phyloP scores from a whole-genome alignment of 2,888 invertebrate genomes.

The Stramonita haemastoma region DNA sequence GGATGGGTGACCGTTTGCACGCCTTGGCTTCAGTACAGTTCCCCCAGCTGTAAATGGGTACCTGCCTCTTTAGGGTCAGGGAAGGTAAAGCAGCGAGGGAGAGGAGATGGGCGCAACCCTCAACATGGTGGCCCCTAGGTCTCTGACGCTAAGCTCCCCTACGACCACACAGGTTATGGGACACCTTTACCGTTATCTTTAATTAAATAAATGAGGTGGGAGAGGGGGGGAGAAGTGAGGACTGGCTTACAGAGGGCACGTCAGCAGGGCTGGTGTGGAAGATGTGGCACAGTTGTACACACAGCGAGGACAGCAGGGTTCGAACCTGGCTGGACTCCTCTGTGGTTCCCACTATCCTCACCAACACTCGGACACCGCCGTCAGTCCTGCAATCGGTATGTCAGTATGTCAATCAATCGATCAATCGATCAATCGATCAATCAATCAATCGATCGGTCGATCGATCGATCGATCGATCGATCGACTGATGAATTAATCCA shows the following conservation, averaged over 20 bases:
- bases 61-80: no score
- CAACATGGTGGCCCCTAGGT: no score
- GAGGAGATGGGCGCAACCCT: no score
- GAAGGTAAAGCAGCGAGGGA: no score
- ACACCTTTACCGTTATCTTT: no score
- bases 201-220: no score
- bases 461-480: not conserved
- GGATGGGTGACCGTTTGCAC: no score
- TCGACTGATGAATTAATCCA: not conserved
- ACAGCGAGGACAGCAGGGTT: constrained; percentile 73
- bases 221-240: no score
- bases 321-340: constrained; percentile 68
- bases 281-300: constrained; percentile 83
- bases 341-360: constrained; percentile 70
- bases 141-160: no score
- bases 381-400: constrained; percentile 35
- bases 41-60: no score
- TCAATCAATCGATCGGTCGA: not conserved
- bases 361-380: constrained; percentile 54
- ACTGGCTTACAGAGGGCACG: constrained; percentile 70
- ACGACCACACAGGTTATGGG: no score
- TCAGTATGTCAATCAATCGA: not conserved
- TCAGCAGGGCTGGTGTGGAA: constrained; percentile 82
- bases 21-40: no score
- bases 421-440: not conserved